Evolutionary conservation across 2,888 invertebrate species (phyloP), one percentile per base, ranked within the genome.

Genomic region (Gisinianus flammeolus): DNA sequence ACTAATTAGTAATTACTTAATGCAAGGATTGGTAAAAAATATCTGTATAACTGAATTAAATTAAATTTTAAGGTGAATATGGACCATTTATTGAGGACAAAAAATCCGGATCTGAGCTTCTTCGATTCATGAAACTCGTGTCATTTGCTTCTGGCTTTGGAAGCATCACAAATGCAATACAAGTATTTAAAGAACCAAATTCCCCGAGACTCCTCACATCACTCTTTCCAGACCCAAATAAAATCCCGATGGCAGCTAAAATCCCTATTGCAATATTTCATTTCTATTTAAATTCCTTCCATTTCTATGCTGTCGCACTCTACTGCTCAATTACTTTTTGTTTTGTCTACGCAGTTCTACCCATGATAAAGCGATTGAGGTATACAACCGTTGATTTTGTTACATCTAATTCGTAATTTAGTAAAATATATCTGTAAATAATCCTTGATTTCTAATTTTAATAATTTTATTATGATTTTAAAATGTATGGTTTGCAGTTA

Each of bases 281-380:
- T n/a, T 24, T 67, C 8, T 67, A 35, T 33, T 2, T 67, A 1
- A 67, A n/a, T 22, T 31, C 31, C n/a, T 67, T 67, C n/a, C 67
- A 67, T 19, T 67, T 33, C 10, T 67, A 67, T 28, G n/a, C 10
- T 3, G 33, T 26, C 8, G 35, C 8, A 16, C n/a, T 67, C 12
- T 35, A 67, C 35, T 31, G 12, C 10, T 31, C 35, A 3, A 19
- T 35, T n/a, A 30, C 26, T 8, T 31, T 22, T 16, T 30, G 30
- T 22, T 30, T 33, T 24, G 35, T 22, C 67, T 67, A 26, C 19
- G 31, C 33, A 10, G 35, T 31, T 16, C n/a, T 67, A 5, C 67
- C 67, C 3, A 67, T 67, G 67, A 31, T 67, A n/a, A 4, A 67
- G n/a, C 28, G n/a, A 0, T 30, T 67, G 33, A 31, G 35, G 67